These are phyloP conservation scores for Empidonax alnorum DNA, from an alignment of 2,113 vertebrate genomes.

Conservation along the genomic window DNA sequence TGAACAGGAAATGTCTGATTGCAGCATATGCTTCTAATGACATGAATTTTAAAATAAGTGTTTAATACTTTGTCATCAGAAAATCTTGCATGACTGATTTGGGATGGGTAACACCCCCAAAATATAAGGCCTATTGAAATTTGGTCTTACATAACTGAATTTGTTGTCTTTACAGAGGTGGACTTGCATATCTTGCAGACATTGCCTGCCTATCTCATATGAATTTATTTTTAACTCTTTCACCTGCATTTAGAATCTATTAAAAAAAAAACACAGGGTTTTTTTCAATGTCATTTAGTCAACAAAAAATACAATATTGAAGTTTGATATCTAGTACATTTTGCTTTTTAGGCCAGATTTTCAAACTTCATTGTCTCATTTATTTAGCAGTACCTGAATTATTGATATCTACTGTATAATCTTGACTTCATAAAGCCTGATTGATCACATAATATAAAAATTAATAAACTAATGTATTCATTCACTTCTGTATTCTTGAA, in stretches of 20 bases:
- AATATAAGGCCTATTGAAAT: background rate
- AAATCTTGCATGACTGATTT: conserved; percentile 1
- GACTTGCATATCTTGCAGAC: background rate
- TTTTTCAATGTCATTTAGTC: background rate
- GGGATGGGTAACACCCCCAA: background rate
- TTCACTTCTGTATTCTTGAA: background rate
- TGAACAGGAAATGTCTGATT: conserved; percentile 56
- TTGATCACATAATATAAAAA: background rate
- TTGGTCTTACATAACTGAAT: background rate
- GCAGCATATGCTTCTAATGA: conserved; percentile 11
- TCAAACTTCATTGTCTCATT: background rate
- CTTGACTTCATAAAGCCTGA: background rate
- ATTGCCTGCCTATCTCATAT: background rate
- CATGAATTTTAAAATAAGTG: background rate
- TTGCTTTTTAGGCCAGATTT: background rate
- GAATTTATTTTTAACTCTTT: conserved; percentile 10
- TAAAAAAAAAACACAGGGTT: background rate
- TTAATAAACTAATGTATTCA: background rate
- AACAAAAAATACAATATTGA: background rate
- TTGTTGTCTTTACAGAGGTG: background rate
- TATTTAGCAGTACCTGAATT: background rate
- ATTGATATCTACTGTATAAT: background rate
- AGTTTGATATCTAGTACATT: background rate
- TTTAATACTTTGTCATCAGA: conserved; percentile 13
- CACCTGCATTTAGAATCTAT: background rate